Percentiles rank a stretch among this genome's conserved stretches.
phyloP scores from a whole-genome alignment of 1,140 invertebrate species.

The Heliconius nattereri region DNA sequence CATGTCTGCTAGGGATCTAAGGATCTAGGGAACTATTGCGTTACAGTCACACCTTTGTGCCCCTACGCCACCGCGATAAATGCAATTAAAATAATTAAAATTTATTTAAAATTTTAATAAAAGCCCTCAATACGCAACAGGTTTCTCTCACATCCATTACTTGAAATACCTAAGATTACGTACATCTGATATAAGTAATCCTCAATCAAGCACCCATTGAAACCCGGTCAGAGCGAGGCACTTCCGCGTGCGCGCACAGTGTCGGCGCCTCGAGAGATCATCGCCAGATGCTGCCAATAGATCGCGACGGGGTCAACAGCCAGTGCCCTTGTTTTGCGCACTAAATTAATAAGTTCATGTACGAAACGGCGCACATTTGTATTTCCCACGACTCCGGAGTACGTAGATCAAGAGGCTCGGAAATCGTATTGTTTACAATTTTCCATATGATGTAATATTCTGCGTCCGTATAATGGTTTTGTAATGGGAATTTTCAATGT shows the following conservation, averaged over 20 bases:
- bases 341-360: conserved; percentile 62
- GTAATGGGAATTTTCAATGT: background rate
- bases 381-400: conserved; percentile 33
- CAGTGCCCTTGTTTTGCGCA: conserved; percentile 74
- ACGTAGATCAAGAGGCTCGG: conserved; percentile 46
- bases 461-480: background rate
- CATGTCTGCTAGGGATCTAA: no score
- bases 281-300: conserved; percentile 76
- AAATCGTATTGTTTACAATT: conserved; percentile 35
- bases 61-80: no score
- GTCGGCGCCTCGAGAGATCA: conserved; percentile 69
- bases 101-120: background rate
- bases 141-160: conserved; percentile 19
- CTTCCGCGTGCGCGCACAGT: conserved; percentile 64
- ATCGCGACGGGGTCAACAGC: conserved; percentile 77
- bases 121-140: background rate
- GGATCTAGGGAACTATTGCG: no score
- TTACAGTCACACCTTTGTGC: no score
- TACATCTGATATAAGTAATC: conserved; percentile 38
- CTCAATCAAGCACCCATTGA: conserved; percentile 68
- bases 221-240: conserved; percentile 69
- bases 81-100: conserved; percentile 44
- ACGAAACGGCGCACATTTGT: conserved; percentile 31
- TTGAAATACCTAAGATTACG: conserved; percentile 22
- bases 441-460: conserved; percentile 31